phyloP scores from a whole-genome alignment of 2,888 invertebrate species.

The Synergus japonicus region DNA sequence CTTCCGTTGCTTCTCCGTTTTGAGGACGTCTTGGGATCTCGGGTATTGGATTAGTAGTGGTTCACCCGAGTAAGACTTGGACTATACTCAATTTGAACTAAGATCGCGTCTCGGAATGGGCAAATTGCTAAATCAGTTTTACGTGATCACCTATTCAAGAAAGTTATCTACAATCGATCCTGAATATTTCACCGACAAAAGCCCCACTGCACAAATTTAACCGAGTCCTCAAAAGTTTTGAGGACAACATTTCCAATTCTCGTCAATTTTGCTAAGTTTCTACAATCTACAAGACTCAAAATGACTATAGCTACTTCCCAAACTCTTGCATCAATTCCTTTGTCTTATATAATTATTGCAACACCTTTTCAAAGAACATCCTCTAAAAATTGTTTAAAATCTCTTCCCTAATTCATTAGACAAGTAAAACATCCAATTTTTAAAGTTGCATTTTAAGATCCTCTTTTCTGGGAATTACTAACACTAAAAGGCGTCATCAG shows the following conservation, averaged over 20 bases:
- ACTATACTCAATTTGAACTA: conserved; percentile 77
- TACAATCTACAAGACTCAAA: not conserved
- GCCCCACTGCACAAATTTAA: conserved; percentile 55
- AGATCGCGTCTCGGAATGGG: conserved; percentile 74
- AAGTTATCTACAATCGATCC: conserved; percentile 73
- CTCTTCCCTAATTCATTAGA: too few relatives aligned
- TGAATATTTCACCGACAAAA: conserved; percentile 60
- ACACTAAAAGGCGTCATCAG: conserved; percentile 26
- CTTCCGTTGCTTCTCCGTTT: conserved; percentile 54
- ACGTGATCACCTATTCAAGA: conserved; percentile 77
- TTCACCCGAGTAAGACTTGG: conserved; percentile 75
- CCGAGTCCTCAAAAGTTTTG: conserved; percentile 8
- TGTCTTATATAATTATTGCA: too few relatives aligned
- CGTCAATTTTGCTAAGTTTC: conserved; percentile 26
- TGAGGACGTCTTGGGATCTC: conserved; percentile 73
- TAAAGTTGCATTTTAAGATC: not conserved
- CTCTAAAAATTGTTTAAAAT: too few relatives aligned
- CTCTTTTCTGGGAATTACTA: not conserved
- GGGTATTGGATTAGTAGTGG: conserved; percentile 77
- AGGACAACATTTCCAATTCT: not conserved
- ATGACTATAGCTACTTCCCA: too few relatives aligned
- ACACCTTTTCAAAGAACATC: too few relatives aligned
- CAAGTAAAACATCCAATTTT: not conserved
- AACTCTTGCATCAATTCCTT: too few relatives aligned
- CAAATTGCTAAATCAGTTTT: conserved; percentile 77